A percentile compares a stretch with the other conserved stretches of the same genome.
phyloP scores from a whole-genome alignment of 2,888 invertebrate species.

The Opisthograptis luteolata region DNA sequence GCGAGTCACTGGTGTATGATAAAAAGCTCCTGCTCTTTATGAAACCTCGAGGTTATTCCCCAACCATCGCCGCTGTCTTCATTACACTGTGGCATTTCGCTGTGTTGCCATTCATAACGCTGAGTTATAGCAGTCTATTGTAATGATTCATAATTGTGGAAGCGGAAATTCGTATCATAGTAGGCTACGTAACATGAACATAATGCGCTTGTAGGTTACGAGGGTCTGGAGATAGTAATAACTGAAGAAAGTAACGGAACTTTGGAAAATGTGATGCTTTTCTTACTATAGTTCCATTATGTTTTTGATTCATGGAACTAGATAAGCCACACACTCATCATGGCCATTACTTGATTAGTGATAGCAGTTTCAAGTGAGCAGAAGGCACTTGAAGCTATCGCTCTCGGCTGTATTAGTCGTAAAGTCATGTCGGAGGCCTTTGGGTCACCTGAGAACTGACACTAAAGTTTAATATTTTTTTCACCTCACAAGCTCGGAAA shows the following conservation, averaged over 20 bases:
- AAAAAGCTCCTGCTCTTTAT: slow-evolving; percentile 7
- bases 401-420: too few relatives aligned
- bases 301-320: too few relatives aligned
- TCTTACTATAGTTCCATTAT: too few relatives aligned
- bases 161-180: slow-evolving; percentile 34
- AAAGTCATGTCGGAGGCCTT: too few relatives aligned
- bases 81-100: slow-evolving; percentile 18
- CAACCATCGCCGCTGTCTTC: slow-evolving; percentile 3
- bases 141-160: slow-evolving; percentile 35
- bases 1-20: neutral
- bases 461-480: too few relatives aligned
- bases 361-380: too few relatives aligned
- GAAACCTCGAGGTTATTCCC: slow-evolving; percentile 10
- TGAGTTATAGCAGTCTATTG: slow-evolving; percentile 33
- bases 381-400: too few relatives aligned
- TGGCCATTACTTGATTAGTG: too few relatives aligned
- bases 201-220: slow-evolving; percentile 16
- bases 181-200: slow-evolving; percentile 21
- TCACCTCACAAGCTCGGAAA: too few relatives aligned
- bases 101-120: slow-evolving; percentile 24
- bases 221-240: slow-evolving; percentile 2
- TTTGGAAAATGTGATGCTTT: too few relatives aligned
- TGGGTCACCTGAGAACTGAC: too few relatives aligned
- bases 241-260: neutral
- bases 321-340: too few relatives aligned